These are phyloP conservation scores for Fregetta grallaria DNA, from an alignment of 2,113 vertebrate genomes.

Conservation along the genomic window DNA sequence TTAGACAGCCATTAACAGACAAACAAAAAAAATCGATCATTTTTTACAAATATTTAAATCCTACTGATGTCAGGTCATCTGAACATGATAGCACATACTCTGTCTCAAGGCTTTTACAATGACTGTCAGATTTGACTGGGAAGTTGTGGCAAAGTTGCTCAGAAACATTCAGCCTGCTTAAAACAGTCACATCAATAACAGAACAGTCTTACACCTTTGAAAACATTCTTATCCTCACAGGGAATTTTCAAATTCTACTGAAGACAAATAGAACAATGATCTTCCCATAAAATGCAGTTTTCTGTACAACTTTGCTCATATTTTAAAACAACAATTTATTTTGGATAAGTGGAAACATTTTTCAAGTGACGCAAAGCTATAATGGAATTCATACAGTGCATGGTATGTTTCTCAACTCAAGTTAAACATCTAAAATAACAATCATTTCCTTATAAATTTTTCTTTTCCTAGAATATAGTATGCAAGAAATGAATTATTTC, in stretches of 20 bases:
- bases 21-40: background rate
- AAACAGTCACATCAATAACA: background rate
- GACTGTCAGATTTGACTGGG: background rate
- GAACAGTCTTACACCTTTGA: background rate
- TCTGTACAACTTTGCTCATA: background rate
- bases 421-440: background rate
- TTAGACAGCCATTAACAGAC: background rate
- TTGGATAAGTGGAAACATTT: background rate
- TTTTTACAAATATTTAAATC: background rate
- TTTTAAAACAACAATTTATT: background rate
- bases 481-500: background rate
- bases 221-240: background rate
- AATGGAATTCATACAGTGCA: background rate
- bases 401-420: background rate
- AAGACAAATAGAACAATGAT: background rate
- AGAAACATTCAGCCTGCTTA: background rate
- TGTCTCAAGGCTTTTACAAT: background rate
- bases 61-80: background rate
- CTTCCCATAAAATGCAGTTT: background rate
- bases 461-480: background rate
- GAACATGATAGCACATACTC: background rate
- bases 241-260: background rate
- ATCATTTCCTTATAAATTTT: background rate
- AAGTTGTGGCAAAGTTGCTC: background rate
- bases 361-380: background rate